These are phyloP conservation scores for Crossaster papposus DNA, from an alignment of 53 echinoderm and acorn worm species.

Conservation along the genomic window DNA sequence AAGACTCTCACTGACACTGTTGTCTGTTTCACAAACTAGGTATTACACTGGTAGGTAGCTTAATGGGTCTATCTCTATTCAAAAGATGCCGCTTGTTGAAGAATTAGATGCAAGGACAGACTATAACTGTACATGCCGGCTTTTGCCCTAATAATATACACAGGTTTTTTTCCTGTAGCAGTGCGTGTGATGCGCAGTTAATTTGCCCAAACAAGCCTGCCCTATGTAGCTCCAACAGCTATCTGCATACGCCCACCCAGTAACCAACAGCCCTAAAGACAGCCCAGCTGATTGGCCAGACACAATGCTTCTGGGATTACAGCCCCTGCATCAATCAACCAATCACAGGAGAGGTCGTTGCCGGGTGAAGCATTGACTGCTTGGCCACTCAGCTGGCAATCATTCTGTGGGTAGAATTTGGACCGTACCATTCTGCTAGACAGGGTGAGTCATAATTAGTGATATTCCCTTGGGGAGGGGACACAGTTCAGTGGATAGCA, in stretches of 20 bases:
- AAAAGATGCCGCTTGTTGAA: background rate
- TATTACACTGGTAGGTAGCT: background rate
- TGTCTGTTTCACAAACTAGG: background rate
- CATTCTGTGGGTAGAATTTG: conserved; percentile 56
- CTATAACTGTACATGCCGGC: background rate
- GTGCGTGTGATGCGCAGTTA: conserved; percentile 21
- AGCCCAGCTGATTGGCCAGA: conserved; percentile 27
- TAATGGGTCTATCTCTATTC: background rate
- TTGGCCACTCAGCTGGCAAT: conserved; percentile 58
- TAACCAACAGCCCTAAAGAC: conserved; percentile 27
- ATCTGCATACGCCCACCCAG: conserved; percentile 60
- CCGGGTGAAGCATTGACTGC: conserved; percentile 57
- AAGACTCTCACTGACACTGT: background rate
- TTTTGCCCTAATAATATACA: background rate
- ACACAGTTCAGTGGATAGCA: background rate
- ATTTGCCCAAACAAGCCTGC: conserved; percentile 36
- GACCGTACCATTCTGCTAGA: conserved; percentile 56
- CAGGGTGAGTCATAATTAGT: conserved; percentile 42
- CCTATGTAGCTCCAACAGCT: conserved; percentile 12
- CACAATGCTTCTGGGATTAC: conserved; percentile 40
- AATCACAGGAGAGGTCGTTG: conserved; percentile 31
- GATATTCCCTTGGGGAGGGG: conserved; percentile 10
- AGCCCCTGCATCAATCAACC: conserved; percentile 6
- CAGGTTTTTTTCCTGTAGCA: background rate
- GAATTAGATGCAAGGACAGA: background rate